Evolutionary conservation across 2,888 invertebrate genomes (phyloP).

Genomic region (Spodoptera exigua): DNA sequence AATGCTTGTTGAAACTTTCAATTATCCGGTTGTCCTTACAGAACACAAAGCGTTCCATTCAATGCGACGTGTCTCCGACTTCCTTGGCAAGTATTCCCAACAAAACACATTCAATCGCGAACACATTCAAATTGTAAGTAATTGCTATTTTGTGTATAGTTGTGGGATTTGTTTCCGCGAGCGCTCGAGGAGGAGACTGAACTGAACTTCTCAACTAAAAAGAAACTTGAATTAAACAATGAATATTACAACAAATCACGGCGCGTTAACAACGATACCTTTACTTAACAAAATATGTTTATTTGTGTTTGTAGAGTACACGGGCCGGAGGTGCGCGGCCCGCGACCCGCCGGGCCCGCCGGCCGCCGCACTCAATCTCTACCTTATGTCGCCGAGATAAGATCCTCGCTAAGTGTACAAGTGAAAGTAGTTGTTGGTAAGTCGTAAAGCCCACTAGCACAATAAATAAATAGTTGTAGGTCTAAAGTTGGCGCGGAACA

Average conservation of each 20-base stretch:
- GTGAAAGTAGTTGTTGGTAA: constrained; percentile 46
- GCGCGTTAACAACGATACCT: constrained; percentile 61
- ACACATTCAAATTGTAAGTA: constrained; percentile 43
- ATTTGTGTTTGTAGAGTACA: constrained; percentile 70
- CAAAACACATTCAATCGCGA: constrained; percentile 46
- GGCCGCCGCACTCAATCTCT: constrained; percentile 26
- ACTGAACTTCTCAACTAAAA: constrained; percentile 51
- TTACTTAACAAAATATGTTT: constrained; percentile 74
- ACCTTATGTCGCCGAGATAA: constrained; percentile 47
- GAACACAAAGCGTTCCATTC: constrained; percentile 5
- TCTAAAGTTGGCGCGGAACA: constrained; percentile 71
- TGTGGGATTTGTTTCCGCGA: constrained; percentile 41
- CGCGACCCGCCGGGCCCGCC: constrained; percentile 19
- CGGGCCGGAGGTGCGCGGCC: constrained; percentile 53
- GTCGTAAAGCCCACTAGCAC: constrained; percentile 74
- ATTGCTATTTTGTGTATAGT: constrained; percentile 35
- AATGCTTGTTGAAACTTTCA: constrained; percentile 13
- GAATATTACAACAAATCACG: constrained; percentile 71
- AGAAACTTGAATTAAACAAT: constrained; percentile 65
- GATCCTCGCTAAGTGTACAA: constrained; percentile 18
- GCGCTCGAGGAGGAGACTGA: constrained; percentile 24
- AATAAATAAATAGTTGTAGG: constrained; percentile 84
- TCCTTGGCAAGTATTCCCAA: constrained; percentile 27
- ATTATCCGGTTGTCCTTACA: constrained; percentile 12
- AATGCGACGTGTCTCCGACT: constrained; percentile 7